Evolutionary conservation across 2,113 vertebrate species (phyloP), one percentile per base, ranked within the genome.

Genomic region (Condylura cristata): DNA sequence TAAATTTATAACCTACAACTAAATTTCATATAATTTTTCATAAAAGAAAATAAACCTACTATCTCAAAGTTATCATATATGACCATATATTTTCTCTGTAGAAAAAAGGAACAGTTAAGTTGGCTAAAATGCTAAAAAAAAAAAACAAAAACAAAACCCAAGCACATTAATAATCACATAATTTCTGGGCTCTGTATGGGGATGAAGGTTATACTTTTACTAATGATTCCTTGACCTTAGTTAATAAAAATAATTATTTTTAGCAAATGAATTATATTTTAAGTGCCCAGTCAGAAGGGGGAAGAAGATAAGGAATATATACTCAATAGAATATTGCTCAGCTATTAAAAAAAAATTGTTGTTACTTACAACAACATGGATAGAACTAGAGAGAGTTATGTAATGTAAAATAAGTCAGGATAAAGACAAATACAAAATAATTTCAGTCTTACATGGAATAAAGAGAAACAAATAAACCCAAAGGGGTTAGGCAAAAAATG

Each of bases 1-100:
- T 17, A 48, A 89, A 90, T 97, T 93, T 86, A 61, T 93, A 71
- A 58, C 28, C 51, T 16, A 53, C 94, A 92, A 86, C 46, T 71
- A 20, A 61, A 8, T 51, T 91, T 91, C 7, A 17, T 93, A 30
- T 53, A 94, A 32, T 28, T 66, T 3, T 94, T 92, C 65, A 95
- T 95, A 7, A 82, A 41, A 75, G 44, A 41, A 74, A 56, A 81
- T 70, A 84, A 70, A 17, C 71, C 16, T 48, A 80, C 91, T 58
- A 74, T 53, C 37, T 96, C 24, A 95, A n/a, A 93, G 37, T 26
- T 95, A 63, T 61, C 78, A 74, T 48, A 78, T 41, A 4, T 91
- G 82, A 85, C n/a, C 22, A 61, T 48, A 12, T 74, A n/a, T 87
- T 41, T 89, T 93, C 39, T 63, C 3, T 37, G 26, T 10, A 84